Evolutionary conservation across 92 coral and sea anemone genomes (phyloP), one percentile per base, ranked within the genome.

Genomic region (Palythoa grandis): DNA sequence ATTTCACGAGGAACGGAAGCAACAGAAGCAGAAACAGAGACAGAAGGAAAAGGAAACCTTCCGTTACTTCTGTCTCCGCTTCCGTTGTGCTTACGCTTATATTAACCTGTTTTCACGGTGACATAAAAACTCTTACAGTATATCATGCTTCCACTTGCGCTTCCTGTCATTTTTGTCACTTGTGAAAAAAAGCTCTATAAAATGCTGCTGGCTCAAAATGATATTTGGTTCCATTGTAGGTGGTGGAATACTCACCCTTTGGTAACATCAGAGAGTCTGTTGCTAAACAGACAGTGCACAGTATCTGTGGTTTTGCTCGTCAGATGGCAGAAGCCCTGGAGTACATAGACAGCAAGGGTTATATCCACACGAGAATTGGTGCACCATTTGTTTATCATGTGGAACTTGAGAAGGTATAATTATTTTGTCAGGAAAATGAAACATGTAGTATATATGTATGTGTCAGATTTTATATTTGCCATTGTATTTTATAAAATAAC

Each of bases 231-330:
- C 5, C 7, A 4, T 11, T 79, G 14, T 71, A 92, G 94, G 94
- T 92, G 1, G 19, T 89, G 29, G 94, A 92, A 37, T 86, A 68
- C 24, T 37, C 90, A 0, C 77, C 53, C 11, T 58, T 37, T 87
- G 94, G 94, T 73, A 92, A 92, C 77, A 29, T 92, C 37, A 24
- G 22, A 23, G 94, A 92, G 69, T 87, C 92, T 4, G 69, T 83
- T 39, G 29, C 79, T 14, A 43, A 48, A 3, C 88, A 66, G 43
- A 85, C 94, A 19, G 90, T 92, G 50, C 54, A 52, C 69, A 52
- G 78, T 17, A 43, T 92, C 25, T 56, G 88, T 67, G 66, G 53
- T 35, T 71, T 37, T 25, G 39, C 78, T 9, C 50, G 78, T 2
- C 92, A 92, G 82, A 53, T 87, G 16, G 91, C 89, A 4, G 79